phyloP scores from a whole-genome alignment of 2,113 vertebrate species.

The Centrocercus urophasianus region DNA sequence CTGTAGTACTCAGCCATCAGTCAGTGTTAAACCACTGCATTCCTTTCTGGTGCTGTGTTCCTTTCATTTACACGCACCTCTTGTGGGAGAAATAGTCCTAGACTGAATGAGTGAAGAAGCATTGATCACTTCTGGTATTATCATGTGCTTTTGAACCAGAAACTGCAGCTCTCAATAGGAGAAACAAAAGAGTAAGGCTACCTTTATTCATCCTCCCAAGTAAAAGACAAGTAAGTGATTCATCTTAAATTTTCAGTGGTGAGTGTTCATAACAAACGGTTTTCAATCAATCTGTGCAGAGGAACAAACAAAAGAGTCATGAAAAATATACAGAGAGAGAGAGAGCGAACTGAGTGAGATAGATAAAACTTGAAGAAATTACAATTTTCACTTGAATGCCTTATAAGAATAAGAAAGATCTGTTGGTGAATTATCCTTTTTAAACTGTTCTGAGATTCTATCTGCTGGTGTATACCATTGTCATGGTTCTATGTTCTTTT shows the following conservation, averaged over 20 bases:
- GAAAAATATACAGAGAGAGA: background rate
- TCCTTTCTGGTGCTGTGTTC: background rate
- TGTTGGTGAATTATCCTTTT: background rate
- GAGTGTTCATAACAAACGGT: background rate
- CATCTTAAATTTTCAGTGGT: background rate
- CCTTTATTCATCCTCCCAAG: background rate
- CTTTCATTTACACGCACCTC: background rate
- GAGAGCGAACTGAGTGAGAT: background rate
- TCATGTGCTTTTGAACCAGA: background rate
- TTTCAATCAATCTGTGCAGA: background rate
- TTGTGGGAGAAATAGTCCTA: background rate
- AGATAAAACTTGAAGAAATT: background rate
- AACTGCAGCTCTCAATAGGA: background rate
- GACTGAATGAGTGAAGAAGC: fast-evolving
- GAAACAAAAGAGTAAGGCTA: background rate
- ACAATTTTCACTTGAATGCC: background rate
- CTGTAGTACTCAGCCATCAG: background rate
- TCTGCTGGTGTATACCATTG: background rate
- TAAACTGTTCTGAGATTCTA: background rate
- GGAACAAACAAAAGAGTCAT: background rate
- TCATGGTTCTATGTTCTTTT: too few species aligned
- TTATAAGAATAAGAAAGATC: background rate
- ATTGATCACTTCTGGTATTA: fast-evolving
- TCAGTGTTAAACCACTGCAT: background rate
- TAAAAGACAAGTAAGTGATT: background rate